Conservation (phyloP, 2,797 vertebrate genomes). For the Centropyge bicolor region DNA sequence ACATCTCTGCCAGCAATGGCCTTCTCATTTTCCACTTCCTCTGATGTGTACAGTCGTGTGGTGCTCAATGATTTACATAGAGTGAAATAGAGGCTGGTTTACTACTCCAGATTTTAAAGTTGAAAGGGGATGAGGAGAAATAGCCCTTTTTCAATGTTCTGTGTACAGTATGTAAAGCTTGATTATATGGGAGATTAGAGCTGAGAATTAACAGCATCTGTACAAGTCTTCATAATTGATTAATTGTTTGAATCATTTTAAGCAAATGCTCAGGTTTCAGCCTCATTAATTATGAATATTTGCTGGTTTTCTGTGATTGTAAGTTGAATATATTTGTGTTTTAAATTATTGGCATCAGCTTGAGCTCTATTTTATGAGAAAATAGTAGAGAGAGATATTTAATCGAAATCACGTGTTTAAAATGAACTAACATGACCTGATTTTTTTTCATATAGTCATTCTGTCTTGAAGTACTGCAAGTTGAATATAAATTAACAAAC, state of each 20-base stretch:
- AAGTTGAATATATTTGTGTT: not conserved
- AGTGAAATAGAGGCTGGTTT: slow-evolving; percentile 18
- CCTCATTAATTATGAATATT: not conserved
- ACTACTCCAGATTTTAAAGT: slow-evolving; percentile 1
- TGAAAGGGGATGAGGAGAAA: not conserved
- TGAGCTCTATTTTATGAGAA: not conserved
- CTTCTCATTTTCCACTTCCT: slow-evolving; percentile 65
- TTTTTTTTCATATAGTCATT: not conserved
- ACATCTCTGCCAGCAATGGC: slow-evolving; percentile 64
- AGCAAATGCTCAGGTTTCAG: not conserved
- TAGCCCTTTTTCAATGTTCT: not conserved
- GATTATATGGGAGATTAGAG: not conserved
- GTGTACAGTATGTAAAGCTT: not conserved
- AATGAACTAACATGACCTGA: not conserved
- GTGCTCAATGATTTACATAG: slow-evolving; percentile 23
- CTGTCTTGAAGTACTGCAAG: not conserved
- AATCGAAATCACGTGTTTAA: not conserved
- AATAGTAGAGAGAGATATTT: not conserved
- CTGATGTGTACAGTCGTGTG: slow-evolving; percentile 50
- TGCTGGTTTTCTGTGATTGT: not conserved
- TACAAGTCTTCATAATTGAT: not conserved
- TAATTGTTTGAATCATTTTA: not conserved
- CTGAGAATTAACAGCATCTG: not conserved
- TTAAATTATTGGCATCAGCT: not conserved
- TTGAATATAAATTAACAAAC: not conserved